Evolutionary conservation across 1,140 invertebrate species (phyloP).

Genomic region (Olivierus martensii): DNA sequence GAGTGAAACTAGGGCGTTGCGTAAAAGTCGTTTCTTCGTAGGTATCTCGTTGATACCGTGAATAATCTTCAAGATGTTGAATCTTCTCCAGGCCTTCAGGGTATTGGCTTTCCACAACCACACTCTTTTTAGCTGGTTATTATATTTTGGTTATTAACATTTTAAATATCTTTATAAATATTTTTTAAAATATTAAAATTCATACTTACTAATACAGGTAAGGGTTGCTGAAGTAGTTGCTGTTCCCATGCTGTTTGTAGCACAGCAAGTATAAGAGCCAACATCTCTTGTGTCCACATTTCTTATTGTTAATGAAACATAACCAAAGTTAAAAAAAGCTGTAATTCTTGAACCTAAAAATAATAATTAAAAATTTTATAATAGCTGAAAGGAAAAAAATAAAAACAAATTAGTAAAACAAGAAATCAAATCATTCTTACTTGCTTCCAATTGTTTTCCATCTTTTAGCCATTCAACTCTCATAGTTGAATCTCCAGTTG

Average conservation of each 20-base stretch:
- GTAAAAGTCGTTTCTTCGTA: constrained; percentile 60
- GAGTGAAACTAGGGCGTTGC: constrained; percentile 68
- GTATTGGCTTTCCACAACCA: constrained; percentile 72
- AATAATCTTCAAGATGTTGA: constrained; percentile 65
- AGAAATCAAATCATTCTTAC: constrained; percentile 39
- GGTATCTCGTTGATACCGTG: constrained; percentile 30
- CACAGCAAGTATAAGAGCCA: constrained; percentile 79
- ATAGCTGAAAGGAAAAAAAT: too few species aligned
- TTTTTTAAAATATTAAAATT: not conserved
- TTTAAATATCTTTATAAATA: not conserved
- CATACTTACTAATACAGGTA: constrained; percentile 45
- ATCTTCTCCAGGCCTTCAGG: constrained; percentile 75
- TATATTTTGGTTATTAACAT: not conserved
- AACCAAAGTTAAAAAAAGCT: constrained; percentile 91
- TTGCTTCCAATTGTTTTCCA: constrained; percentile 74
- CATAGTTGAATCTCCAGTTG: constrained; percentile 78
- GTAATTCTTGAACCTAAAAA: constrained; percentile 66
- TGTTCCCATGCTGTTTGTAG: constrained; percentile 74
- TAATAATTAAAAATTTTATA: constrained; percentile 14
- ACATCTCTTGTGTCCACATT: constrained; percentile 78
- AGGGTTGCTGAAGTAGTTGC: constrained; percentile 77
- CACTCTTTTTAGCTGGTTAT: constrained; percentile 56
- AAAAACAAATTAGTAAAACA: too few species aligned
- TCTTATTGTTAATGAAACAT: constrained; percentile 90
- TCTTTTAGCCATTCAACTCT: constrained; percentile 93